Evolutionary conservation across 2,113 vertebrate species (phyloP).

Genomic region (Tachysurus fulvidraco): DNA sequence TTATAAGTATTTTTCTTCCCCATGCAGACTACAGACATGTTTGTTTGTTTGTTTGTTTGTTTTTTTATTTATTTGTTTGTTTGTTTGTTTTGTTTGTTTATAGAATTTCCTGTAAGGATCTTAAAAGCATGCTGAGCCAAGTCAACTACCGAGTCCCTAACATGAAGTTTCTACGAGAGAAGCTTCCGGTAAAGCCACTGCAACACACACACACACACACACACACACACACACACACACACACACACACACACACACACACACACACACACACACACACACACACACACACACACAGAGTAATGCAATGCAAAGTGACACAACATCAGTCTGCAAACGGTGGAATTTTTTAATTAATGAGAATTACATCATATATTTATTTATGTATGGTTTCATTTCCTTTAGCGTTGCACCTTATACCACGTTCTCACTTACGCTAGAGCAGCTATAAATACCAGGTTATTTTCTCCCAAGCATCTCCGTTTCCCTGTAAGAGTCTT

Average conservation of each 20-base stretch:
- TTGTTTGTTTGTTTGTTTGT: background rate
- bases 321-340: background rate
- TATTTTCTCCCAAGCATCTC: background rate
- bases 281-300: background rate
- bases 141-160: conserved; percentile 98
- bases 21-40: no score
- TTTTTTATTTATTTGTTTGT: background rate
- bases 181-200: conserved; percentile 80
- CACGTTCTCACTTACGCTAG: background rate
- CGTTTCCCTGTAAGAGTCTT: background rate
- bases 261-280: background rate
- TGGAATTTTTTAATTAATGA: background rate
- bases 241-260: background rate
- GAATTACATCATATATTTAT: background rate
- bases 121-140: conserved; percentile 96
- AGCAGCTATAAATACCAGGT: background rate
- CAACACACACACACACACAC: background rate
- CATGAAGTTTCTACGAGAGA: conserved; percentile 95
- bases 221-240: background rate
- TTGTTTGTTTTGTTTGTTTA: background rate
- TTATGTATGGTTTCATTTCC: background rate
- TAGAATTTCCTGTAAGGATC: conserved; percentile 96
- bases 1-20: no score
- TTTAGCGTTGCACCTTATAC: background rate
- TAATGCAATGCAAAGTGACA: no score